Evolutionary conservation across 2,113 vertebrate genomes (phyloP).

Genomic region (Peromyscus leucopus): DNA sequence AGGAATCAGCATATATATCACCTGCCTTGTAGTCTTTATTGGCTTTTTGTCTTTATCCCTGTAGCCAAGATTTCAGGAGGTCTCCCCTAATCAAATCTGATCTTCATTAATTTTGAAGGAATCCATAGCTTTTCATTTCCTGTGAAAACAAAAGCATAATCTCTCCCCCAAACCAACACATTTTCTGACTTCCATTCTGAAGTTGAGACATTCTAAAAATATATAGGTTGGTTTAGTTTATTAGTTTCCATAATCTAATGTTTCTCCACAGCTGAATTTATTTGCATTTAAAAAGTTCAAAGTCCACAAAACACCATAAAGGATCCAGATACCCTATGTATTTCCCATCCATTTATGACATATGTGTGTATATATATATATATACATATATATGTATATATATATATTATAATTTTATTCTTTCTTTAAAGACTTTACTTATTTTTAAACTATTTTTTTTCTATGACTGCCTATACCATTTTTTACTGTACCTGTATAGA

Average conservation of each 20-base stretch:
- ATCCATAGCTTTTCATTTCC: neutral
- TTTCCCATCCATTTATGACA: neutral
- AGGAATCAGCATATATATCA: neutral
- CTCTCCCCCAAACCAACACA: neutral
- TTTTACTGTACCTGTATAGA: neutral
- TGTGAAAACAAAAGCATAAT: neutral
- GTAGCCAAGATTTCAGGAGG: neutral
- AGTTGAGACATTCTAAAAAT: neutral
- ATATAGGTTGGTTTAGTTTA: neutral
- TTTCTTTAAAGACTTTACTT: neutral
- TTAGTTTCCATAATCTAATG: neutral
- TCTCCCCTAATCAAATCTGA: neutral
- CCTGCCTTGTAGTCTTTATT: neutral
- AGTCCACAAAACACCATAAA: neutral
- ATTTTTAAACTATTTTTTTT: neutral
- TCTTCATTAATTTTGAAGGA: neutral
- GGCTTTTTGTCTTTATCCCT: neutral
- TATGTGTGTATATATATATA: too few relatives aligned
- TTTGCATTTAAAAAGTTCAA: neutral
- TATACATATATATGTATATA: too few relatives aligned
- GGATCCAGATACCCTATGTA: neutral
- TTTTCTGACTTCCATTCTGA: neutral
- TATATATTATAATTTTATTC: neutral
- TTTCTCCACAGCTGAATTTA: neutral
- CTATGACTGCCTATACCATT: neutral